Percentiles rank a stretch among this genome's conserved stretches.
phyloP scores from a whole-genome alignment of 1,140 invertebrate genomes.

The Aphis gossypii region DNA sequence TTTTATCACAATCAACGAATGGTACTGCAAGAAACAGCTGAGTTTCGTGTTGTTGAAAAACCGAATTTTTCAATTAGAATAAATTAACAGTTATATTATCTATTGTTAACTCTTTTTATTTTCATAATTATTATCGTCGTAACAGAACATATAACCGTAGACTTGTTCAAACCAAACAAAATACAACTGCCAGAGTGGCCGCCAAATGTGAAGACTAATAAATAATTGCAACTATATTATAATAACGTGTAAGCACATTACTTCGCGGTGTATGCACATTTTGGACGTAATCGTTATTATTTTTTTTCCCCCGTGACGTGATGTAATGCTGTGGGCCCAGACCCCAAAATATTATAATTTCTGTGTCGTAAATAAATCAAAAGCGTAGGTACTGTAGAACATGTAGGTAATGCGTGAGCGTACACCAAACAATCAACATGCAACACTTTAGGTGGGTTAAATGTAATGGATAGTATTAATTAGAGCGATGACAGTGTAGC shows the following conservation, averaged over 20 bases:
- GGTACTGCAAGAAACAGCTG: too few relatives aligned
- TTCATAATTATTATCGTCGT: too few relatives aligned
- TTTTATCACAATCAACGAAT: too few relatives aligned
- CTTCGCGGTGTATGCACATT: background rate
- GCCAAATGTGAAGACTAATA: background rate
- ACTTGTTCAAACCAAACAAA: background rate
- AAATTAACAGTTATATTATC: too few relatives aligned
- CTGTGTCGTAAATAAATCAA: background rate
- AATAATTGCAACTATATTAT: background rate
- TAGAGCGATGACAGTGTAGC: background rate
- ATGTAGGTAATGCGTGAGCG: background rate
- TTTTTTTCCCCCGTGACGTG: background rate
- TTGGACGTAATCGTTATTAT: background rate
- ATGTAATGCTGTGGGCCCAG: background rate
- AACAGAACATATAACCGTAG: too few relatives aligned
- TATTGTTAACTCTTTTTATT: too few relatives aligned
- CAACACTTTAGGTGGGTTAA: background rate
- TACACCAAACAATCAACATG: slow-evolving; percentile 20
- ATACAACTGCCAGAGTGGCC: background rate
- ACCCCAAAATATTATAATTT: background rate
- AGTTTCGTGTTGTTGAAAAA: too few relatives aligned
- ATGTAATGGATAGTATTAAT: slow-evolving; percentile 36
- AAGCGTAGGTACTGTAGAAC: background rate
- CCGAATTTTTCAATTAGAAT: too few relatives aligned
- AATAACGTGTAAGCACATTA: background rate